These are phyloP conservation scores for Gasterosteus aculeatus DNA, from an alignment of 2,113 vertebrate genomes.

Conservation along the genomic window DNA sequence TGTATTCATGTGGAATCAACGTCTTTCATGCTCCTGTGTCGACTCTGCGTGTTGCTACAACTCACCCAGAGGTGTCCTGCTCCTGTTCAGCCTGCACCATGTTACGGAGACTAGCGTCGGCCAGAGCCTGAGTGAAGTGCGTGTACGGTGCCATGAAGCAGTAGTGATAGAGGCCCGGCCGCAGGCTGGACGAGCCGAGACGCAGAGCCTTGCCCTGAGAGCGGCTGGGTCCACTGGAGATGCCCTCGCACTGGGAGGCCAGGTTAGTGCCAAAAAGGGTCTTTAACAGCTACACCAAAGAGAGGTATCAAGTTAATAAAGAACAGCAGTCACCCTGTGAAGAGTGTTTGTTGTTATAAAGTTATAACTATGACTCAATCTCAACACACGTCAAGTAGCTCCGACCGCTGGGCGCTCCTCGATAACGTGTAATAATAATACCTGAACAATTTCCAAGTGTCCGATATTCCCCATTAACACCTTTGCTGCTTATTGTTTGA, in stretches of 20 bases:
- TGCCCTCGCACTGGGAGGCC: slow-evolving; percentile 92
- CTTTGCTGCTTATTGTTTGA: background rate
- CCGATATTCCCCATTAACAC: background rate
- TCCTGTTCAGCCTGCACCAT: slow-evolving; percentile 96
- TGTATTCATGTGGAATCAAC: background rate
- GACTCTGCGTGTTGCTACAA: background rate
- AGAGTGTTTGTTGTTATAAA: too few relatives aligned
- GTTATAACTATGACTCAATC: too few relatives aligned
- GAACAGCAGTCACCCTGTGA: background rate
- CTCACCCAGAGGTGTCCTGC: slow-evolving; percentile 90
- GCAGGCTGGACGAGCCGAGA: slow-evolving; percentile 90
- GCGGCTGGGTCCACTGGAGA: slow-evolving; percentile 87
- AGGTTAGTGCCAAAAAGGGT: slow-evolving; percentile 97
- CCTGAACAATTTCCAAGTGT: too few relatives aligned
- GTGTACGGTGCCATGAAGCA: slow-evolving; percentile 99
- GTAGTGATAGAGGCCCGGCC: slow-evolving; percentile 95
- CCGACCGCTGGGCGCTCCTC: too few relatives aligned
- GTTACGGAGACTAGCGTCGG: slow-evolving; percentile 94
- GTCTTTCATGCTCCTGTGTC: background rate
- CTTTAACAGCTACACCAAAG: slow-evolving; percentile 86
- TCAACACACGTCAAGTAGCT: too few relatives aligned
- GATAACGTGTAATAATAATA: too few relatives aligned
- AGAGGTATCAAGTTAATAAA: background rate
- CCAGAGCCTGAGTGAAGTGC: slow-evolving; percentile 97
- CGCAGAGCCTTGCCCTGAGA: slow-evolving; percentile 92